phyloP scores from a whole-genome alignment of 2,888 invertebrate species.

The Blastobasis adustella region DNA sequence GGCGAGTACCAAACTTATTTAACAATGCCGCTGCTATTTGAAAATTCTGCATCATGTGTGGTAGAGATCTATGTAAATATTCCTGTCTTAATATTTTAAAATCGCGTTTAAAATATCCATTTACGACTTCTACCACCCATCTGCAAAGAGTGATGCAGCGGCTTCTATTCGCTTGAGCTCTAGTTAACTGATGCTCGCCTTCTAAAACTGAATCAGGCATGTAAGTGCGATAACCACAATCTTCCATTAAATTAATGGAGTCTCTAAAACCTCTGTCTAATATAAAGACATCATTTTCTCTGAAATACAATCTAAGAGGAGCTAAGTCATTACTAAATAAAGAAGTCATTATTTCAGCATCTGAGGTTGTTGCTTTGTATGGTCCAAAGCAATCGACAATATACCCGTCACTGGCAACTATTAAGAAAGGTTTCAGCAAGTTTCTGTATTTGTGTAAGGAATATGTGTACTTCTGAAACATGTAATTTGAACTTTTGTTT shows the following conservation, averaged over 20 bases:
- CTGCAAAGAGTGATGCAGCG: conserved; percentile 11
- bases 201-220: background rate
- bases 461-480: too few species aligned
- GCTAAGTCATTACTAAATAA: conserved; percentile 7
- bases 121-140: conserved; percentile 12
- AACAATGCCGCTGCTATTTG: conserved; percentile 13
- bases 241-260: background rate
- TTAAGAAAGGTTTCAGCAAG: conserved; percentile 9
- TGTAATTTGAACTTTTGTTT: too few species aligned
- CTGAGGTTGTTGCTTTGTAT: conserved; percentile 11
- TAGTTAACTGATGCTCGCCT: conserved; percentile 4
- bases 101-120: conserved; percentile 10
- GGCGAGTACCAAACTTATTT: conserved; percentile 13
- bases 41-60: conserved; percentile 13
- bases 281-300: conserved; percentile 11
- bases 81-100: conserved; percentile 9
- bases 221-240: background rate
- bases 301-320: conserved; percentile 4
- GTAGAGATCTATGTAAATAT: conserved; percentile 9
- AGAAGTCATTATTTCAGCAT: conserved; percentile 10
- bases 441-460: conserved; percentile 2
- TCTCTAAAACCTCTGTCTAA: background rate
- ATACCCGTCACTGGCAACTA: conserved; percentile 10
- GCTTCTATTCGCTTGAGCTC: conserved; percentile 9
- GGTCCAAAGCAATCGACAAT: conserved; percentile 10